Evolutionary conservation across 2,113 vertebrate species (phyloP), one percentile per base, ranked within the genome.

Genomic region (Clupea harengus): DNA sequence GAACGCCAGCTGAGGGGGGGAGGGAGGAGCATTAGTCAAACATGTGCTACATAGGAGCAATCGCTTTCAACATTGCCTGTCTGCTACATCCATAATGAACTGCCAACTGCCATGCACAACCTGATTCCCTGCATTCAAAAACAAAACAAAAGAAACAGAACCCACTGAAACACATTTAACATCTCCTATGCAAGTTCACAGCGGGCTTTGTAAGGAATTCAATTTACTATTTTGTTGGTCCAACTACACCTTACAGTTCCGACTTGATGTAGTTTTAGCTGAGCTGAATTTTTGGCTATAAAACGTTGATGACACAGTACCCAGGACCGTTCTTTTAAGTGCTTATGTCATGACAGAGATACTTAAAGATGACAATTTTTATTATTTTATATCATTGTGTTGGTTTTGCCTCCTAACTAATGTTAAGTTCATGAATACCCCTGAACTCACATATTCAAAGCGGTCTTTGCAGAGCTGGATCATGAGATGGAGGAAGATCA

Each of bases 391-490:
- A 47, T 10, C 5, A 7, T 47, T 47, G 6, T 47, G 10, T 47
- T 47, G 2, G 10, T 47, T 47, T 47, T 47, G 10, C 46, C 46
- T 47, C 46, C 46, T 8, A 3, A 47, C 10, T 6, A 47, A 47
- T 47, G 46, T 47, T 6, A 47, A 47, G 6, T 47, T 47, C 54
- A 60, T 5, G 20, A 4, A 60, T 54, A 44, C 28, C 64, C n/a
- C 46, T 50, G 60, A 88, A 97, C 98, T 96, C 92, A 99, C 98
- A 82, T 99, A 99, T 98, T 99, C 98, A 95, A 99, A 99, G 49
- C 98, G 92, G 91, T 99, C 98, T 93, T 99, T 99, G 95, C 98
- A 99, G 86, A 99, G 98, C 90, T 99, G 98, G 78, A 99, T 97
- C 97, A 99, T 99, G 82, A 99, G 96, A 85, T 99, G 98, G 32